These are phyloP conservation scores for Epirrhoe alternata DNA, from an alignment of 2,888 invertebrate genomes.

Conservation along the genomic window DNA sequence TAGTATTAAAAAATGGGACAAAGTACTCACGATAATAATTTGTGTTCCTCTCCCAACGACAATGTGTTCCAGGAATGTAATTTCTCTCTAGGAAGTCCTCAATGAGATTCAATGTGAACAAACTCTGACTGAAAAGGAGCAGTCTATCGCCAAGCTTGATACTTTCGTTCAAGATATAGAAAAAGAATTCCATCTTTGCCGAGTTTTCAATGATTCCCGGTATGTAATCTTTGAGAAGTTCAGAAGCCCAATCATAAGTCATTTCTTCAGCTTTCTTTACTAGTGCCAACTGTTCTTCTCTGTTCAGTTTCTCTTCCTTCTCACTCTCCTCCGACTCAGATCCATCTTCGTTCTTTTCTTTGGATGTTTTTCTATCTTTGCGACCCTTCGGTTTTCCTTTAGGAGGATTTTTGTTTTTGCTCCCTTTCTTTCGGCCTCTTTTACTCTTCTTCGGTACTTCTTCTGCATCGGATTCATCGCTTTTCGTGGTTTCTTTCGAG, in stretches of 20 bases:
- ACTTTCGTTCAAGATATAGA: constrained; percentile 95
- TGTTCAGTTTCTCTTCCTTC: constrained; percentile 85
- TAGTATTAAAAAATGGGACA: background rate
- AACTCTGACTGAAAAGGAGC: constrained; percentile 97
- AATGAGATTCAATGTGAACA: constrained; percentile 97
- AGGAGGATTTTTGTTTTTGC: constrained; percentile 67
- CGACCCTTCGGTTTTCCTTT: constrained; percentile 75
- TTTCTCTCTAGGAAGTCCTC: constrained; percentile 95
- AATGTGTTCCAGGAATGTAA: constrained; percentile 87
- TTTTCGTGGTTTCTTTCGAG: constrained; percentile 56
- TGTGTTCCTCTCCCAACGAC: constrained; percentile 93
- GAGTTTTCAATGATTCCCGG: constrained; percentile 96
- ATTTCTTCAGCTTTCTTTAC: constrained; percentile 91
- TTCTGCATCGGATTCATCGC: constrained; percentile 68
- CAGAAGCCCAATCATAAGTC: constrained; percentile 95
- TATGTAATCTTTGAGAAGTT: constrained; percentile 93
- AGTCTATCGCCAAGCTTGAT: constrained; percentile 95
- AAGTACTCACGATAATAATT: constrained; percentile 94
- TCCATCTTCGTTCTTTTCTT: constrained; percentile 81
- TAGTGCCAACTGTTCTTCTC: constrained; percentile 83
- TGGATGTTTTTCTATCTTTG: constrained; percentile 77
- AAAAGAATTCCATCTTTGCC: constrained; percentile 97
- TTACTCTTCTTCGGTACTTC: constrained; percentile 65
- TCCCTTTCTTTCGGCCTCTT: constrained; percentile 64
- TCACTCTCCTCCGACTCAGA: constrained; percentile 83